Percentiles rank a stretch among this genome's conserved stretches.
phyloP scores from a whole-genome alignment of 2,888 invertebrate species.

The Aquatica leii region DNA sequence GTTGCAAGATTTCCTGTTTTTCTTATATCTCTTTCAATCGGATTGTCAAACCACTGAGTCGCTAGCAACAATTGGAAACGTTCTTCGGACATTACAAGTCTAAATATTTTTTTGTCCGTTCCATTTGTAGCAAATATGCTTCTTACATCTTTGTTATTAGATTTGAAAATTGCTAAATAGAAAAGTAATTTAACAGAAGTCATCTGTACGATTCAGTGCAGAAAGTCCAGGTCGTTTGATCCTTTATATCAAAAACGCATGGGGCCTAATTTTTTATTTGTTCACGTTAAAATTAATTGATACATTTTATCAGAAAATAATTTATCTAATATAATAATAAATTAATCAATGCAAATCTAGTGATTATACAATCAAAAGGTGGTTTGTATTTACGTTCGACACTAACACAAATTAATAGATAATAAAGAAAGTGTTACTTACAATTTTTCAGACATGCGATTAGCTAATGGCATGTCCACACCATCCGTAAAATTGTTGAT shows the following conservation, averaged over 20 bases:
- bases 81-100: conserved; percentile 17
- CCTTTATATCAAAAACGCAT: no score
- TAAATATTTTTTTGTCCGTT: conserved; percentile 3
- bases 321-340: no score
- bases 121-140: conserved; percentile 5
- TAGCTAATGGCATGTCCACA: no score
- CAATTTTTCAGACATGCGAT: no score
- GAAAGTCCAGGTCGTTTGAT: not conserved
- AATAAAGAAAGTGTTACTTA: no score
- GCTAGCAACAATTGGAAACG: not conserved
- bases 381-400: no score
- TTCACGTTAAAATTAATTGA: conserved; percentile 10
- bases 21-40: not conserved
- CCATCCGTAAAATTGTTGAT: no score
- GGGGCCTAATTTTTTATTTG: conserved; percentile 4
- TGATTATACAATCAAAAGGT: no score
- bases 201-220: not conserved
- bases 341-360: no score
- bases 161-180: conserved; percentile 4
- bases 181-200: not conserved
- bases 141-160: not conserved
- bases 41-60: not conserved
- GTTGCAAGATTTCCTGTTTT: conserved; percentile 15
- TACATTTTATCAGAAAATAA: no score
- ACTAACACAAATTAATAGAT: no score